Percentiles rank a stretch among this genome's conserved stretches.
phyloP scores from a whole-genome alignment of 1,140 invertebrate genomes.

The Nylanderia fulva region DNA sequence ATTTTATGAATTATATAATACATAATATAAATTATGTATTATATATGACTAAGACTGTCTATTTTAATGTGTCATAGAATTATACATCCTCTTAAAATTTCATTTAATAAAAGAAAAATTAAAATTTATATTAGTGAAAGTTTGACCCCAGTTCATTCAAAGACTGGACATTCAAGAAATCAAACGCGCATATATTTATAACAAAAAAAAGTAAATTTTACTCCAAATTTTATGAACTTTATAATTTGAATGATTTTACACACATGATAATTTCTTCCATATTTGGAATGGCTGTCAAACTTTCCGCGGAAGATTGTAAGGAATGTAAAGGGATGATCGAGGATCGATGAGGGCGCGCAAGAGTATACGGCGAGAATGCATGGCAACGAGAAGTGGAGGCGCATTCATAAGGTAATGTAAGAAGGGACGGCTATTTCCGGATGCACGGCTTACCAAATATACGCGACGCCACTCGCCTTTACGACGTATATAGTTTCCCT shows the following conservation, averaged over 20 bases:
- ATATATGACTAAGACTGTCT: not conserved
- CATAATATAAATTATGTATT: no score
- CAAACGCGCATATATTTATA: not conserved
- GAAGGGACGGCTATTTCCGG: conserved; percentile 72
- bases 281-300: not conserved
- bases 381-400: conserved; percentile 47
- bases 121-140: not conserved
- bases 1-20: no score
- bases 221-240: no score
- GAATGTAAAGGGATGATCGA: conserved; percentile 23
- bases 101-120: not conserved
- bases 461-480: conserved; percentile 74
- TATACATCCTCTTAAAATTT: not conserved
- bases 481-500: conserved; percentile 43
- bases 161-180: not conserved
- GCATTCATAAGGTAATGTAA: conserved; percentile 67
- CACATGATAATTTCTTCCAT: not conserved
- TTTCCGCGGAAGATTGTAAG: not conserved
- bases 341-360: conserved; percentile 16
- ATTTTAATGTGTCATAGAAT: not conserved
- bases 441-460: conserved; percentile 73
- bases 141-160: not conserved
- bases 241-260: not conserved
- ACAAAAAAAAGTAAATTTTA: not conserved
- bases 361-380: conserved; percentile 38